Base-by-base conservation (phyloP, 2,888 invertebrate species). In the Epinotia bilunana region DNA sequence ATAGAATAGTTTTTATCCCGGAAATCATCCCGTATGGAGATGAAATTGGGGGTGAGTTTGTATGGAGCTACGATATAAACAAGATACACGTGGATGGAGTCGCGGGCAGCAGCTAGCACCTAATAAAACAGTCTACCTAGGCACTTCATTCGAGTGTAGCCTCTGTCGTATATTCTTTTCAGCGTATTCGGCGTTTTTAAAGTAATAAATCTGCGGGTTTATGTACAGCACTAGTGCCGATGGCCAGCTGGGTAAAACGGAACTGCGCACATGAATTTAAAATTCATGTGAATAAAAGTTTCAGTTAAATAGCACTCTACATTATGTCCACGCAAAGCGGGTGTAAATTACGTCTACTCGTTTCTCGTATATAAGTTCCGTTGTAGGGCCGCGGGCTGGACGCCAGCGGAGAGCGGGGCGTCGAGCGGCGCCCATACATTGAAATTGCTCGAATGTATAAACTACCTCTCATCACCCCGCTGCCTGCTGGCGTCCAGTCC, bases 221-320 rank as follows among this genome's bases (percentile, higher is more conserved):
- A 39, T 18, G 18, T 39, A 55, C 61, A 33, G 33, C 33, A 28
- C 18, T 39, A 55, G 39, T 39, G 55, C 67, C 39, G 55, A 55
- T 55, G 55, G 55, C 7, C 67, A 55, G 33, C 55, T 55, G 7
- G 16, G 20, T 23, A 49, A 55, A 67, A 67, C 39, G 55, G 33
- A 43, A 58, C 57, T 72, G 57, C 43, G 55, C 39, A 55, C 62
- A 43, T 55, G n/a, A 20, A 63, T 58, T 72, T 64, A 18, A 72
- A 72, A 72, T 58, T 58, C 64, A 46, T 64, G 28, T 46, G 28
- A 64, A 72, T 72, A 58, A 46, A 64, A 64, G 39, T 46, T 71
- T 18, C 28, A 63, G 13, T 53, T 13, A 57, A 64, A 18, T 64
- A 33, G 67, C 33, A 55, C 53, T 65, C 28, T 55, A 67, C 49